Base-by-base conservation (phyloP, 2,797 vertebrate genomes). In the Pseudochirops corinnae region DNA sequence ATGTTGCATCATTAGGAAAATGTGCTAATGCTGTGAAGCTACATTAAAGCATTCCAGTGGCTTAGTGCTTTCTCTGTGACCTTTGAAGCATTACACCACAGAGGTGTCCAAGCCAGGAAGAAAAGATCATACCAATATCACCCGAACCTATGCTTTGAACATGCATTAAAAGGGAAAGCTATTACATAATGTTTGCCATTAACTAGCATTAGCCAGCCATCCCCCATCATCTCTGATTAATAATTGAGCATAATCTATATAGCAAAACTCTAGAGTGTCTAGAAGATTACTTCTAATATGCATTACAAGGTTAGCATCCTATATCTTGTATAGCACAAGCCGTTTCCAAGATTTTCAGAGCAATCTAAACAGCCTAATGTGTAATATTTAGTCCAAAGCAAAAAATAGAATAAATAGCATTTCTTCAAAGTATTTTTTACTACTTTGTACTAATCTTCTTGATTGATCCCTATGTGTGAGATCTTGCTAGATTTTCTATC, bases 231-330 rank as follows among this genome's bases (percentile, higher is more conserved):
- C 92, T 91, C 98, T 96, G 97, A 98, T 98, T 97, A 98, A 98
- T 98, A 98, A 99, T 98, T 98, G 94, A 98, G 97, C 93, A 95
- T 74, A 4, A 96, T 98, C 98, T 96, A 96, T 97, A 95, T 92
- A 52, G 55, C 56, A 52, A 16, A 94, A 95, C 93, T 98, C 95
- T 87, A 28, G 12, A 96, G 50, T 55, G 96, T 97, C 67, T 92
- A 94, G 50, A 97, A 95, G 87, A 94, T 93, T 94, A 92, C 95
- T 55, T 0, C 0, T 95, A 57, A 92, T 1, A 10, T 18, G 95
- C 96, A 96, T 46, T 96, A 98, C 92, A 93, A 96, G 29, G 55
- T 94, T 91, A 95, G 94, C 91, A 92, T 28, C 56, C 91, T 56
- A 56, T 90, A 91, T 33, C 92, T 92, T 91, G 50, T n/a, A 16